Evolutionary conservation across 2,797 vertebrate genomes (phyloP), one percentile per base, ranked within the genome.

Genomic region (Hapalemur alaotrensis): DNA sequence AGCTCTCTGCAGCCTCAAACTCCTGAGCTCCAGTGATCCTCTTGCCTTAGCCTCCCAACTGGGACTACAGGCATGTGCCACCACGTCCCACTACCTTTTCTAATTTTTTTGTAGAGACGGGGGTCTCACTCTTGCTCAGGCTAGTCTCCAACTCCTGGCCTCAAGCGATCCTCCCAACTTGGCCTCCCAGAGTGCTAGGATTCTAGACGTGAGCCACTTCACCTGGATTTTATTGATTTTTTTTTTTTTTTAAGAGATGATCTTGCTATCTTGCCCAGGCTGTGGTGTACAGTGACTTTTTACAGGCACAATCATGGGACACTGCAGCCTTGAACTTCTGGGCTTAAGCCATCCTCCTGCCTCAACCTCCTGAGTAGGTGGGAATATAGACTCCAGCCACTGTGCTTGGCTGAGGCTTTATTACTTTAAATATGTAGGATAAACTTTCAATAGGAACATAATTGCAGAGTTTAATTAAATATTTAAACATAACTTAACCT

Each of bases 391-490:
- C 70, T 30, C 13, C 15, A 28, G 25, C 7, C 25, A 30, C 25
- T 8, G 43, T 8, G 9, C 23, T 28, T 43, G 43, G 70, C 41
- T n/a, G 72, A 48, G 18, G 81, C 28, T 94, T 93, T 88, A 67
- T 22, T 65, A 46, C n/a, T 88, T 95, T 86, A 94, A 76, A 48
- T 95, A 43, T 89, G 9, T 88, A 54, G 23, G 30, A 59, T 93
- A 91, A 78, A 78, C 46, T 85, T 95, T 75, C 86, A 89, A 70
- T 93, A 91, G 72, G 48, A 81, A 38, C 7, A 23, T 88, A 86
- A 96, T 84, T 89, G 25, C 23, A 63, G 41, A 63, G 23, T 59
- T 95, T 81, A 89, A 87, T 89, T 79, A 50, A 65, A 73, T 63
- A 73, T 65, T 96, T 90, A 93, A 59, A 90, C 90, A 70, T 61